Evolutionary conservation across 2,113 vertebrate genomes (phyloP), one percentile per base, ranked within the genome.

Genomic region (Oryzias curvinotus): DNA sequence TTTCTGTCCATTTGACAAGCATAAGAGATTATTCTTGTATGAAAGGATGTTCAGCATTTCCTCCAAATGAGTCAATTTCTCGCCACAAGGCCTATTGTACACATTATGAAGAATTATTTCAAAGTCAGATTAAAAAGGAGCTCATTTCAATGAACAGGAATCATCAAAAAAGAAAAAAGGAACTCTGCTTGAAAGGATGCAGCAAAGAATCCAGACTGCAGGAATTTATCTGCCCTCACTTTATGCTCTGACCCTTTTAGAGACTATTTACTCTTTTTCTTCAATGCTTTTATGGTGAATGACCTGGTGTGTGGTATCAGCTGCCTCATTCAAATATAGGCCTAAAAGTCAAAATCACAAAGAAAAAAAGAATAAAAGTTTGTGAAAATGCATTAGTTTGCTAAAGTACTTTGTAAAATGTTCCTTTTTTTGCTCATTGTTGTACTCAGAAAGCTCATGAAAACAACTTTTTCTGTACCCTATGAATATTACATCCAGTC

Each of bases 191-290:
- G 5, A 66, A 50, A 65, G 44, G 71, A 52, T 50, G 42, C 26
- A 14, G 46, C 19, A 28, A 62, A 36, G 36, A 36, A 36, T 49
- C n/a, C 7, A 54, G 43, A 46, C 52, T 52, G 42, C 23, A 58
- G 30, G 21, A 56, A 77, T 66, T 59, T 18, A 74, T 80, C 62
- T 57, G 26, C 65, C 60, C 60, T 47, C 23, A 42, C 68, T 51
- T 55, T 54, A 46, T 68, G 71, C 53, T 49, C 14, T 53, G 23
- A 61, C 48, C 44, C 21, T 17, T 83, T 80, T 75, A 62, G 77
- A 83, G 70, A 55, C 56, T 60, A 62, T 44, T 52, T 60, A 68
- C 74, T 75, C 68, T 73, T 54, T 73, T 79, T 71, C 76, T 74
- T 77, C 49, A 0, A 63, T 57, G 80, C 76, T 80, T 83, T 80